phyloP scores from a whole-genome alignment of 2,113 vertebrate species.

The Cygnus atratus region DNA sequence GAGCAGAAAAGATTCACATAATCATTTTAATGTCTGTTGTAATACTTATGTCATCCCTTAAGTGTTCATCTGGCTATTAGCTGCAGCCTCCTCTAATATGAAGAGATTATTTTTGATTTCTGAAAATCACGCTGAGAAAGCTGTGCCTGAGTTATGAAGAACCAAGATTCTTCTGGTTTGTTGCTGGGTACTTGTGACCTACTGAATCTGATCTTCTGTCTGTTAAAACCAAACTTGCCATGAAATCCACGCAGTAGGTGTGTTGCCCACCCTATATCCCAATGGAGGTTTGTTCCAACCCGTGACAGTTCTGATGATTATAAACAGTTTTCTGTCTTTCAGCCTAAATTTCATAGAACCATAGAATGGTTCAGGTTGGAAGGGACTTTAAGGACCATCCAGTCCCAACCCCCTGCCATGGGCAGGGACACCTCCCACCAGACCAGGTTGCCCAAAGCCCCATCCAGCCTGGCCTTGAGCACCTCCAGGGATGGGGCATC shows the following conservation, averaged over 20 bases:
- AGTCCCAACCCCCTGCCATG: background rate
- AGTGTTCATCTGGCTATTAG: background rate
- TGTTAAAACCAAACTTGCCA: background rate
- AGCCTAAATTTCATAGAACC: background rate
- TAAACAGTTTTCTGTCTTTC: background rate
- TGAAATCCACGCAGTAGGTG: background rate
- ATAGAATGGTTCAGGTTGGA: background rate
- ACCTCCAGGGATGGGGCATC: background rate
- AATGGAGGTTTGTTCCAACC: background rate
- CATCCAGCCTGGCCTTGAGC: background rate
- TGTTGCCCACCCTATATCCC: background rate
- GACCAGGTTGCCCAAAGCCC: background rate
- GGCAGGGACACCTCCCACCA: background rate
- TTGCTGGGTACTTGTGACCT: background rate
- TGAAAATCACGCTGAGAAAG: background rate
- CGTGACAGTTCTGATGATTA: background rate
- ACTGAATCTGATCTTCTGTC: background rate
- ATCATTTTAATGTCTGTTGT: background rate
- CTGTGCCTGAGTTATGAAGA: background rate
- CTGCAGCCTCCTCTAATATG: background rate
- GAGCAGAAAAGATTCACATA: background rate
- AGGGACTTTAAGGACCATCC: background rate
- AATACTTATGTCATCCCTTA: background rate
- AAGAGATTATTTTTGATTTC: background rate
- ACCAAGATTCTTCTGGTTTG: background rate